A percentile compares a stretch with the other conserved stretches of the same genome.
These are phyloP conservation scores for Epinephelus coioides DNA, from an alignment of 2,797 vertebrate species.

Conservation along the genomic window DNA sequence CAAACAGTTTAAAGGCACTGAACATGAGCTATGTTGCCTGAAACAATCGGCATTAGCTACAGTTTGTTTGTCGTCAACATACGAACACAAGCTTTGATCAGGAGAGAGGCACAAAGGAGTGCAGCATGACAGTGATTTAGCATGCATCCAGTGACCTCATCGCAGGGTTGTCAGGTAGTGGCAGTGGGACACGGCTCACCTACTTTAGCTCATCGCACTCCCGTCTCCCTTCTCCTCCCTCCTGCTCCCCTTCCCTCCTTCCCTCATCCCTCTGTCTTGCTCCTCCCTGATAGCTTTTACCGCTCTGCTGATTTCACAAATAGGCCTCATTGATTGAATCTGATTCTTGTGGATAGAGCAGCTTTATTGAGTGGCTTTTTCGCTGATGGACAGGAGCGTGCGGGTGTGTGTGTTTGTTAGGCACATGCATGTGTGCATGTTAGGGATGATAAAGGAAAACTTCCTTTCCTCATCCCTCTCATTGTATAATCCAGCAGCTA, in stretches of 20 bases:
- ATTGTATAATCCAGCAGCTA: slow-evolving; percentile 69
- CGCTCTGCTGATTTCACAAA: slow-evolving; percentile 88
- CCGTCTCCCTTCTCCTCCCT: slow-evolving; percentile 33
- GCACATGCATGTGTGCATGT: slow-evolving; percentile 50
- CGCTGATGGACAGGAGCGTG: slow-evolving; percentile 74
- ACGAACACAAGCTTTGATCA: slow-evolving; percentile 38
- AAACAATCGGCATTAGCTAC: slow-evolving; percentile 43
- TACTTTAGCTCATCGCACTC: slow-evolving; percentile 71
- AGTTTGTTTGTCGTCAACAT: slow-evolving; percentile 54
- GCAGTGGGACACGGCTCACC: slow-evolving; percentile 73
- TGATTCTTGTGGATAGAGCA: slow-evolving; percentile 87
- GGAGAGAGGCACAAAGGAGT: slow-evolving; percentile 19
- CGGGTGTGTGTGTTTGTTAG: slow-evolving; percentile 41
- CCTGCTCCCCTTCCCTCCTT: slow-evolving; percentile 30
- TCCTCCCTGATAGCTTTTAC: slow-evolving; percentile 84
- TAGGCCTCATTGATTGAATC: slow-evolving; percentile 88
- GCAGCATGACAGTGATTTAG: slow-evolving; percentile 66
- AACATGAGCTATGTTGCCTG: slow-evolving; percentile 39
- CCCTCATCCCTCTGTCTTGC: slow-evolving; percentile 69
- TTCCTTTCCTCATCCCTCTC: slow-evolving; percentile 63
- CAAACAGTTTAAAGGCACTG: background rate
- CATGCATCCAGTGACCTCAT: slow-evolving; percentile 74
- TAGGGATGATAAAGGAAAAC: slow-evolving; percentile 69
- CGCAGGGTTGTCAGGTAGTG: slow-evolving; percentile 67
- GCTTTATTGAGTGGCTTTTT: slow-evolving; percentile 85